phyloP scores from a whole-genome alignment of 2,797 vertebrate species.

The Falco novaeseelandiae region DNA sequence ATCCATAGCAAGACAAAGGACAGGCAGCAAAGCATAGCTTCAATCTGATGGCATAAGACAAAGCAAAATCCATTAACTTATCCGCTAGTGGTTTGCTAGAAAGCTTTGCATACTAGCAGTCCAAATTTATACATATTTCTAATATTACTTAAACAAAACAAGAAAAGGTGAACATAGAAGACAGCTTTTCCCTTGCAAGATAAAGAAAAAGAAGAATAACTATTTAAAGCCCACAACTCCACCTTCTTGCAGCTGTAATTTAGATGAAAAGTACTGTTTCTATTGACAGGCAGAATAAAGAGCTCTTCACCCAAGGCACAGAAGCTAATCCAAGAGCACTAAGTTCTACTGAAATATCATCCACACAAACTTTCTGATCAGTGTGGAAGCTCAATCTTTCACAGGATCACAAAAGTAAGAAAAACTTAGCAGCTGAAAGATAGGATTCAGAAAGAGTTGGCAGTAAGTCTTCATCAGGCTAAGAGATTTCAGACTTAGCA shows the following conservation, averaged over 20 bases:
- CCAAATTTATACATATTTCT: neutral
- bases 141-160: neutral
- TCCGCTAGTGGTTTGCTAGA: neutral
- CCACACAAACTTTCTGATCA: neutral
- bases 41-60: neutral
- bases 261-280: neutral
- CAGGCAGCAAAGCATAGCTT: neutral
- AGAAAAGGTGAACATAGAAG: neutral
- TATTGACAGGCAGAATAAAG: neutral
- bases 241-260: neutral
- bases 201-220: neutral
- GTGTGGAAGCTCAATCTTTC: neutral
- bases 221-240: neutral
- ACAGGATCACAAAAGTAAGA: neutral
- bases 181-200: neutral
- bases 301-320: neutral
- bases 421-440: neutral
- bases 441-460: neutral
- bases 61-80: neutral
- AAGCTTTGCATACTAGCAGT: neutral
- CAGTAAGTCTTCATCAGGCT: neutral
- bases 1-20: neutral
- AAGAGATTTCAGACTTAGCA: neutral
- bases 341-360: neutral
- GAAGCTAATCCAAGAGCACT: neutral